Conservation (phyloP, 2,888 invertebrate species). For the Erebia epiphron region DNA sequence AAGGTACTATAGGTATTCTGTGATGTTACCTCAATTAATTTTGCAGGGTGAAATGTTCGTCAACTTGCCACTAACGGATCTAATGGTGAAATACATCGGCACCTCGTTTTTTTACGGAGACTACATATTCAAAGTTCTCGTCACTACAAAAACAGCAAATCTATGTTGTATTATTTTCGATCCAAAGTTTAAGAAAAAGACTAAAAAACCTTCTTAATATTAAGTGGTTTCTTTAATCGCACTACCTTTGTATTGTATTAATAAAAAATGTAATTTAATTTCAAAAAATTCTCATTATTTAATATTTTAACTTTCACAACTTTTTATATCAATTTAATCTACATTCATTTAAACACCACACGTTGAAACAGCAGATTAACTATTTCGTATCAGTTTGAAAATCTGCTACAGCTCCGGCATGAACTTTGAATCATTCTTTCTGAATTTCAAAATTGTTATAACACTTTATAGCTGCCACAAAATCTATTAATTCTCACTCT, state of each 20-base stretch:
- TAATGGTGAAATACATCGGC: slow-evolving; percentile 44
- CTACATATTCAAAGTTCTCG: slow-evolving; percentile 43
- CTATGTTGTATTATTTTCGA: slow-evolving; percentile 45
- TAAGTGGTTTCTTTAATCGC: neutral
- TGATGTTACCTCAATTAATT: neutral
- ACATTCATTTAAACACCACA: slow-evolving; percentile 1
- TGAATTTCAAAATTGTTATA: slow-evolving; percentile 29
- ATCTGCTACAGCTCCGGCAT: neutral
- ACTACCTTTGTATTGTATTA: neutral
- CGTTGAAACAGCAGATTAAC: slow-evolving; percentile 1
- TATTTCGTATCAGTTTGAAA: slow-evolving; percentile 6
- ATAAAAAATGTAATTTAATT: neutral
- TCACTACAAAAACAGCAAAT: slow-evolving; percentile 46
- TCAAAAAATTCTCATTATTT: neutral
- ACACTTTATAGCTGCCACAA: slow-evolving; percentile 34
- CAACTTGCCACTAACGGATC: slow-evolving; percentile 42
- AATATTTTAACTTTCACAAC: neutral
- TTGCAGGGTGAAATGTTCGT: slow-evolving; percentile 44
- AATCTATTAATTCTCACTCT: slow-evolving; percentile 38
- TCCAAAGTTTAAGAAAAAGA: slow-evolving; percentile 43
- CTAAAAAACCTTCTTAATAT: neutral
- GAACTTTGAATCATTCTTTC: slow-evolving; percentile 10
- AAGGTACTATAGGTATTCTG: neutral
- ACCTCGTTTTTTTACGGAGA: slow-evolving; percentile 50
- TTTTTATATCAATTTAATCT: neutral